A percentile compares a stretch with the other conserved stretches of the same genome.
Conservation (phyloP, 2,797 vertebrate genomes). For the Sciurus carolinensis region DNA sequence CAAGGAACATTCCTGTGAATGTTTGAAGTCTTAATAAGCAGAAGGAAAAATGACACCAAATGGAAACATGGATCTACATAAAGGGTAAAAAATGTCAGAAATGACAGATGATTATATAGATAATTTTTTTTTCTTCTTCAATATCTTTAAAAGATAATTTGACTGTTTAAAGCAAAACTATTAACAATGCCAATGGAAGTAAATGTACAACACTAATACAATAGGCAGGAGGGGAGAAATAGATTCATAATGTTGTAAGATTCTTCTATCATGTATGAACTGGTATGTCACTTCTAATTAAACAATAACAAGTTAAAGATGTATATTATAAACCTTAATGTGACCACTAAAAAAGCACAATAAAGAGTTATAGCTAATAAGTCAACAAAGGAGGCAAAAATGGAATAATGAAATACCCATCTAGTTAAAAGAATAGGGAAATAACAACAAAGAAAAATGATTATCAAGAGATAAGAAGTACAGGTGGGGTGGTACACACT, state of each 20-base stretch:
- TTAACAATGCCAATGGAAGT: neutral
- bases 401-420: neutral
- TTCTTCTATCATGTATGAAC: neutral
- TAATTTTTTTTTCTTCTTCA: slow-evolving; percentile 15
- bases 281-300: neutral
- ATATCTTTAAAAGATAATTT: slow-evolving; percentile 15
- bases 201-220: neutral
- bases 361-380: neutral
- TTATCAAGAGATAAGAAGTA: neutral
- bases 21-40: neutral
- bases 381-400: neutral
- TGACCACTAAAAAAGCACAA: neutral
- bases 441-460: neutral
- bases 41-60: neutral
- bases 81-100: neutral
- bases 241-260: neutral
- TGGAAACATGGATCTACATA: neutral
- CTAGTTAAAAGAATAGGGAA: neutral
- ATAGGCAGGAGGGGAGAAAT: neutral
- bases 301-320: neutral
- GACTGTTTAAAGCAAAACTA: slow-evolving; percentile 1
- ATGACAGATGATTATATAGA: neutral
- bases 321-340: neutral
- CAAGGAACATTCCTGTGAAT: neutral
- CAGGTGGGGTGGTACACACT: no score